Percentiles rank a stretch among this genome's conserved stretches.
Conservation (phyloP, 2,113 vertebrate genomes). For the Sphyrna mokarran region DNA sequence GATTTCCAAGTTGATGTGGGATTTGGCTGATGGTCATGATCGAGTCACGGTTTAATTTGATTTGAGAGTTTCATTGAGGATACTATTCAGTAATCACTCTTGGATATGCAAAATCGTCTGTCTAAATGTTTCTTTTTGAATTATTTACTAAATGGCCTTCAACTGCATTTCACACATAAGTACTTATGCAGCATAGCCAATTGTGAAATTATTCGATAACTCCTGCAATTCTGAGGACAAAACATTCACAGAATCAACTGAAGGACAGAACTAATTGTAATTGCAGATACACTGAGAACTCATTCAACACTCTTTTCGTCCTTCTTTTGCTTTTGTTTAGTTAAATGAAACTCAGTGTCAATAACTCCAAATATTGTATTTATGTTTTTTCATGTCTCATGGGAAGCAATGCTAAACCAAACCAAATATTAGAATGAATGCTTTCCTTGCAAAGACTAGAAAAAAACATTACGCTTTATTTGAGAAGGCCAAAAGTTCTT, state of each 20-base stretch:
- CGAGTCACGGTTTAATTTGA: not conserved
- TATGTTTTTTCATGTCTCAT: not conserved
- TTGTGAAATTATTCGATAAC: constrained; percentile 6
- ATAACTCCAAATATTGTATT: not conserved
- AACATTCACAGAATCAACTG: not conserved
- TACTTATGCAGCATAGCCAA: not conserved
- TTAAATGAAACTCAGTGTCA: not conserved
- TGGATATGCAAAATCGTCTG: not conserved
- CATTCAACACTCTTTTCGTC: not conserved
- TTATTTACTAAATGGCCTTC: not conserved
- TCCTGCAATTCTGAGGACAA: not conserved
- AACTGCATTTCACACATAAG: not conserved
- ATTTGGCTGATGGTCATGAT: not conserved
- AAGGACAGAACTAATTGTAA: not conserved
- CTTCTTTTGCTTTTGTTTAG: not conserved
- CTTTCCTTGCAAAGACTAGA: not conserved
- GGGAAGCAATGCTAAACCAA: not conserved
- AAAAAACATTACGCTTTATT: not conserved
- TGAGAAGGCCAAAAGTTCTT: not conserved
- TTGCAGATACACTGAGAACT: not conserved
- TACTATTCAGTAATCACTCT: not conserved
- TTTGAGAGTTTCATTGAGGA: not conserved
- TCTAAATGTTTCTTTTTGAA: not conserved
- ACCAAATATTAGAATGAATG: not conserved
- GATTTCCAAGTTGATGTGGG: not conserved